Evolutionary conservation across 2,797 vertebrate genomes (phyloP).

Genomic region (Poeciliopsis gracilis): DNA sequence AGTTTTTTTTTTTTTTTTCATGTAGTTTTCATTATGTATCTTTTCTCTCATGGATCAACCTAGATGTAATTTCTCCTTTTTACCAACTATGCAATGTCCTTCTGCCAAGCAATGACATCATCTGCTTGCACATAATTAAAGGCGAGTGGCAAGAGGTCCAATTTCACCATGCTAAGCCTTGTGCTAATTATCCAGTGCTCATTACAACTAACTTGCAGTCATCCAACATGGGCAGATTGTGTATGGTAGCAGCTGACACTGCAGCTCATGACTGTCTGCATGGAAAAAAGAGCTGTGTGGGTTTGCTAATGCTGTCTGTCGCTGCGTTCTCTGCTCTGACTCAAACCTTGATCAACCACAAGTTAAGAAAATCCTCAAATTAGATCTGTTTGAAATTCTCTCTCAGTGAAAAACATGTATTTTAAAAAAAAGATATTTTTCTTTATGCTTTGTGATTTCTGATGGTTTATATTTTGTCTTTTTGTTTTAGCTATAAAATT

Average conservation of each 20-base stretch:
- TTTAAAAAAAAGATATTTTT: slow-evolving; percentile 1
- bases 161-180: slow-evolving; percentile 42
- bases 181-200: slow-evolving; percentile 52
- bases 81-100: slow-evolving; percentile 35
- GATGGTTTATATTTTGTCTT: background rate
- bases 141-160: slow-evolving; percentile 18
- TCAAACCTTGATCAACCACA: slow-evolving; percentile 12
- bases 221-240: slow-evolving; percentile 40
- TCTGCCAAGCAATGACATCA: slow-evolving; percentile 61
- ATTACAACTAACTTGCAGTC: slow-evolving; percentile 46
- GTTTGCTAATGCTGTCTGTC: slow-evolving; percentile 19
- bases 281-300: slow-evolving; percentile 15
- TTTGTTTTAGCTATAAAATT: slow-evolving; percentile 5
- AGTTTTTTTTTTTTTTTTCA: background rate
- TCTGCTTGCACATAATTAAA: slow-evolving; percentile 19
- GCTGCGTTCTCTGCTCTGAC: slow-evolving; percentile 13
- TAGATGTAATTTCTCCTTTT: slow-evolving; percentile 35
- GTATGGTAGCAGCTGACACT: slow-evolving; percentile 45
- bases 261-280: slow-evolving; percentile 37
- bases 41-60: slow-evolving; percentile 6
- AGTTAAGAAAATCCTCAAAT: slow-evolving; percentile 1
- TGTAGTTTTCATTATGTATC: background rate
- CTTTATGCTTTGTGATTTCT: background rate
- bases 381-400: background rate
- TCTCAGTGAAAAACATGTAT: background rate